Evolutionary conservation across 2,797 vertebrate species (phyloP), one percentile per base, ranked within the genome.

Genomic region (Diglossa cyanea): DNA sequence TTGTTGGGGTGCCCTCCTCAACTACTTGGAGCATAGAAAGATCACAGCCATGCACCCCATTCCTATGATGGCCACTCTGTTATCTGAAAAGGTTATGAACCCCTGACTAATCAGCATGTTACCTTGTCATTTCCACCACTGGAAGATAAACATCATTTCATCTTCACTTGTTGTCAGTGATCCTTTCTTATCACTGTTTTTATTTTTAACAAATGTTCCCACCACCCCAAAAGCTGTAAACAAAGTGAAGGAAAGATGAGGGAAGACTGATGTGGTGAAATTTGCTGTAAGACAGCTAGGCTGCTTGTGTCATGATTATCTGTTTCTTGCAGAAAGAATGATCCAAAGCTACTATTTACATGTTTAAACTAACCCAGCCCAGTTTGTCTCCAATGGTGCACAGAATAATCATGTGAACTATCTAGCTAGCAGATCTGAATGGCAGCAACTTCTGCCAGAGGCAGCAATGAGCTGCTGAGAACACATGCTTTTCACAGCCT

Each of bases 401-500:
- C 2, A 0, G 39, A 91, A 90, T 51, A 93, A 90, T 80, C 91
- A 72, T 2, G 3, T 40, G 79, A 94, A 74, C 23, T 47, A 80
- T 28, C 79, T 65, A 57, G 61, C 42, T 33, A 79, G 61, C 42
- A 68, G 81, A 89, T 90, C 76, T 72, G 61, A 93, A 83, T 10
- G 28, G 85, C 85, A 95, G 85, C 23, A 93, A 58, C 68, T 88
- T 67, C 90, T 94, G 93, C 82, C 62, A 95, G 66, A 86, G 85
- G 90, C 79, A 83, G 90, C 65, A 91, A 42, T 40, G 60, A 78
- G 63, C 71, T 91, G 47, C 93, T 45, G 71, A 83, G 65, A 93
- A 80, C 54, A 82, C 67, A 78, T 47, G 73, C 55, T 90, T 81
- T 86, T 60, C 94, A 90, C 61, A 88, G 79, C 37, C 82, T 75